Evolutionary conservation across 2,113 vertebrate genomes (phyloP), one percentile per base, ranked within the genome.

Genomic region (Dasyornis broadbenti): DNA sequence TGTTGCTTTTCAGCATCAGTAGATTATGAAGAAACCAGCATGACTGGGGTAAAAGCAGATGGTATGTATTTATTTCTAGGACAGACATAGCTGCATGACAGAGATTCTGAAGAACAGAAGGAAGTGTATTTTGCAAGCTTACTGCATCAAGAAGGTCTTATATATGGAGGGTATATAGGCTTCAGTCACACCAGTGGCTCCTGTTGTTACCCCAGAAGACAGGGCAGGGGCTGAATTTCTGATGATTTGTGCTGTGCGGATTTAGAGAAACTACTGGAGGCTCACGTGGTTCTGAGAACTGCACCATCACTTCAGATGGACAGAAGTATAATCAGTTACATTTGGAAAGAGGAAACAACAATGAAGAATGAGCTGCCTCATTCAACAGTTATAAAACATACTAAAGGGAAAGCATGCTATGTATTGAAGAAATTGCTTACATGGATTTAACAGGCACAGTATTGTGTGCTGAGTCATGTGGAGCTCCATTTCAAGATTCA

Each of bases 401-500:
- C 42, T 35, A 40, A 89, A 70, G 11, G 52, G 87, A 94, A 92
- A 57, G 52, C 35, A 9, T 19, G 15, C 13, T 76, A 11, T 15
- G 14, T 37, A 39, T 31, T 86, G 84, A 71, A 82, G 39, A 94
- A 88, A 68, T 73, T 72, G 50, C 83, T 95, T 76, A 59, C 52
- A 60, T 0, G 2, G 70, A 24, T 92, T 68, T 94, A 90, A 83
- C 39, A 89, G 86, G 65, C 53, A 82, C 42, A 44, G 28, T 64
- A 13, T 44, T 92, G 69, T 45, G 59, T 86, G 8, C n/a, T 66
- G 76, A 94, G 56, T 80, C 82, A 79, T 28, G 59, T 59, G 78
- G 44, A 86, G 69, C 57, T 56, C 15, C 18, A 11, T 82, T 88
- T 83, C n/a, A 87, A 70, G 76, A 93, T 96, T 96, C 93, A 95